Evolutionary conservation across 2,797 vertebrate genomes (phyloP).

Genomic region (Amblyopsis hoosieri): DNA sequence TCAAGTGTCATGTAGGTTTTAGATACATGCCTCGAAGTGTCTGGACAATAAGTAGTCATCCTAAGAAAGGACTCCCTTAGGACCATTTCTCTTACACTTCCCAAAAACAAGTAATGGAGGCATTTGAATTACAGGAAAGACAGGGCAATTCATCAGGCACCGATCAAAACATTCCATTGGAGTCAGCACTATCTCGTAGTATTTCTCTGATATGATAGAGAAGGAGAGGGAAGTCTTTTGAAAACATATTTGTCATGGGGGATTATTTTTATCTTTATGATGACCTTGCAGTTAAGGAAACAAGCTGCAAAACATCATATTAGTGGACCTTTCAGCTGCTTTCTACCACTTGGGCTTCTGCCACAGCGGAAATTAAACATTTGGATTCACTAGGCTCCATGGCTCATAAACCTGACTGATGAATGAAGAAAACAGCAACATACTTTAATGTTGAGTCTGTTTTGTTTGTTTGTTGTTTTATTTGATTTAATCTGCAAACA

Average conservation of each 20-base stretch:
- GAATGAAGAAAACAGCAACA: conserved; percentile 55
- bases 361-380: conserved; percentile 58
- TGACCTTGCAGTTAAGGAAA: conserved; percentile 81
- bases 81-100: conserved; percentile 47
- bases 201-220: conserved; percentile 73
- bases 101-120: conserved; percentile 63
- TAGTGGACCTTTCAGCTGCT: conserved; percentile 64
- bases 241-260: conserved; percentile 80
- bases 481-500: conserved; percentile 23
- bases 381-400: conserved; percentile 43
- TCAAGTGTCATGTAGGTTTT: conserved; percentile 17
- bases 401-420: conserved; percentile 41
- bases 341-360: conserved; percentile 53
- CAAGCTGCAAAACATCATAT: conserved; percentile 71
- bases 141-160: conserved; percentile 75
- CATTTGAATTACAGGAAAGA: conserved; percentile 78
- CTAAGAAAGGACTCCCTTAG: conserved; percentile 43
- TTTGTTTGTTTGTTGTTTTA: conserved; percentile 18
- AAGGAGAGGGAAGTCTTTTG: conserved; percentile 75
- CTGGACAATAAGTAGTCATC: conserved; percentile 35
- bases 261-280: conserved; percentile 80
- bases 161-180: conserved; percentile 70
- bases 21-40: conserved; percentile 49
- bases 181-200: conserved; percentile 77
- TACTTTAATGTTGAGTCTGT: conserved; percentile 38